These are phyloP conservation scores for Rhagium mordax DNA, from an alignment of 2,888 invertebrate genomes.

Conservation along the genomic window DNA sequence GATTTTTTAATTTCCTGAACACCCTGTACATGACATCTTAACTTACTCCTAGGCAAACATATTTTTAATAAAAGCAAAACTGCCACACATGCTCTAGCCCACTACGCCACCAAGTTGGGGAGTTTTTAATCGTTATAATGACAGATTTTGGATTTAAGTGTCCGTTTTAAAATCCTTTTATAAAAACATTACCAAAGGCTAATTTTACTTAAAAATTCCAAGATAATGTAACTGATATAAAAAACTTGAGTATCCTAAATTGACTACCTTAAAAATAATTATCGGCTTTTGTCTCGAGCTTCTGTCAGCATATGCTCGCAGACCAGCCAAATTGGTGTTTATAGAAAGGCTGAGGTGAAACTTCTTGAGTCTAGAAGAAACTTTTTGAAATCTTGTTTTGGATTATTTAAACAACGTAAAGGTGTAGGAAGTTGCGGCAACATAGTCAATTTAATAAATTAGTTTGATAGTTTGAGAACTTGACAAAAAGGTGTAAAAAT, in stretches of 20 bases:
- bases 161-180: too few species aligned
- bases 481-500: conserved; percentile 74
- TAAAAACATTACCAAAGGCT: not conserved
- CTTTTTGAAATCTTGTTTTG: conserved; percentile 65
- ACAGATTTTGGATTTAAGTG: too few species aligned
- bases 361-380: conserved; percentile 74
- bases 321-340: conserved; percentile 45
- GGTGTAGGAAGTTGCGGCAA: conserved; percentile 41
- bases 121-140: too few species aligned
- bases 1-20: too few species aligned
- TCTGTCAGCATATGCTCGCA: conserved; percentile 30
- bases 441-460: conserved; percentile 75
- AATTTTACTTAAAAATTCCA: not conserved
- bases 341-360: conserved; percentile 77
- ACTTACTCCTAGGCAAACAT: too few species aligned
- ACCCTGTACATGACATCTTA: too few species aligned
- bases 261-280: not conserved
- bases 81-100: too few species aligned
- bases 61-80: too few species aligned
- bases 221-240: conserved; percentile 12
- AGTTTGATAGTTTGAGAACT: conserved; percentile 73
- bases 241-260: not conserved
- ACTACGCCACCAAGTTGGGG: too few species aligned
- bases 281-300: not conserved
- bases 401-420: conserved; percentile 53